A percentile compares a stretch with the other conserved stretches of the same genome.
Conservation (phyloP, 2,888 invertebrate genomes). For the Esperia sulphurella region DNA sequence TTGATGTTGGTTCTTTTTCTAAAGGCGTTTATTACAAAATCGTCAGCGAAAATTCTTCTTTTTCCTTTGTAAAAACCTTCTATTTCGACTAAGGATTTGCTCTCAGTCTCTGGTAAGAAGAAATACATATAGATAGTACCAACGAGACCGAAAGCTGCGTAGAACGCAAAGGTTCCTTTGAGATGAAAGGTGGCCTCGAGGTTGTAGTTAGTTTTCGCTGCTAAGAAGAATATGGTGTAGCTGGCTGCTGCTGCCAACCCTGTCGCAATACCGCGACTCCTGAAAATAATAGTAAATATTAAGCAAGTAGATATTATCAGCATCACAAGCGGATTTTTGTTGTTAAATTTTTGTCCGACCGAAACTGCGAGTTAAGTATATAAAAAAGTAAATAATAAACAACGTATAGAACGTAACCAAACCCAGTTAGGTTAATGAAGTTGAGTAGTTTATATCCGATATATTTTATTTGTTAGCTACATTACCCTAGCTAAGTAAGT, state of each 20-base stretch:
- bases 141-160: constrained; percentile 58
- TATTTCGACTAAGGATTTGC: constrained; percentile 70
- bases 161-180: constrained; percentile 70
- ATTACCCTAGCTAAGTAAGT: no score
- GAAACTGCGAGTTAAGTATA: no score
- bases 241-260: constrained; percentile 71
- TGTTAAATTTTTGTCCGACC: no score
- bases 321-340: no score
- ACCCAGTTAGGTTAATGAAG: no score
- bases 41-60: constrained; percentile 60
- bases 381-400: no score
- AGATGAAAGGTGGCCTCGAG: constrained; percentile 66
- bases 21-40: constrained; percentile 60
- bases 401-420: no score
- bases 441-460: no score
- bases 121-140: constrained; percentile 74
- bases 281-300: constrained; percentile 33
- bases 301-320: no score
- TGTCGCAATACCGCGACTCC: constrained; percentile 75
- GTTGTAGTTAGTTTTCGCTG: constrained; percentile 76
- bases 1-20: constrained; percentile 37
- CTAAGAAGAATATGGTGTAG: constrained; percentile 69
- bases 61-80: constrained; percentile 67
- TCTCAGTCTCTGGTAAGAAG: constrained; percentile 78
- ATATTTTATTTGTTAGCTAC: no score